phyloP scores from a whole-genome alignment of 2,113 vertebrate genomes.

The Haemorhous mexicanus region DNA sequence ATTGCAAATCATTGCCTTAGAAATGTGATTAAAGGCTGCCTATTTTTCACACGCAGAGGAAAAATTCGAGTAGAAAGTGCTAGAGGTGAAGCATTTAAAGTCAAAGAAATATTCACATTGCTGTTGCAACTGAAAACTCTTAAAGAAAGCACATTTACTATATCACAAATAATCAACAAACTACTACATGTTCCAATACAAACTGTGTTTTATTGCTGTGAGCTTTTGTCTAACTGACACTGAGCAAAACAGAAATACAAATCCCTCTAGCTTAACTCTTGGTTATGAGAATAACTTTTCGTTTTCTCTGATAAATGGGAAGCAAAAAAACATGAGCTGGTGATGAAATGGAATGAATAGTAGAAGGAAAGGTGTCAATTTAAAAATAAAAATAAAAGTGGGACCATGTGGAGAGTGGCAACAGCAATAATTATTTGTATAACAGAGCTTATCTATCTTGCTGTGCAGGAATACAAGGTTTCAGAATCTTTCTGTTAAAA shows the following conservation, averaged over 20 bases:
- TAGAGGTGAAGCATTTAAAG: neutral
- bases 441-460: conserved; percentile 28
- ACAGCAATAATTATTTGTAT: conserved; percentile 54
- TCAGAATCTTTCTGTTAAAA: neutral
- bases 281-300: conserved; percentile 1
- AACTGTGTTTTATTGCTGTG: neutral
- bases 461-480: conserved; percentile 50
- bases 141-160: neutral
- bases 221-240: conserved; percentile 5
- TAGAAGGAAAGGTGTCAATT: conserved; percentile 59
- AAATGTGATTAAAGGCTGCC: neutral
- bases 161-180: neutral
- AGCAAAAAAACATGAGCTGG: neutral
- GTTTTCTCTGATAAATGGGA: conserved; percentile 2
- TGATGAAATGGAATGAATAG: conserved; percentile 38
- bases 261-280: neutral
- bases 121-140: neutral
- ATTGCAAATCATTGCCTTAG: neutral
- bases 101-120: neutral
- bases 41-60: neutral
- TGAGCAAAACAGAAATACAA: neutral
- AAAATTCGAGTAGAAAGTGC: neutral
- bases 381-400: conserved; percentile 63
- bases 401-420: conserved; percentile 32
- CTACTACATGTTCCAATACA: neutral